Base-by-base conservation (phyloP, 1,140 invertebrate species). In the Nixonia krombeini region DNA sequence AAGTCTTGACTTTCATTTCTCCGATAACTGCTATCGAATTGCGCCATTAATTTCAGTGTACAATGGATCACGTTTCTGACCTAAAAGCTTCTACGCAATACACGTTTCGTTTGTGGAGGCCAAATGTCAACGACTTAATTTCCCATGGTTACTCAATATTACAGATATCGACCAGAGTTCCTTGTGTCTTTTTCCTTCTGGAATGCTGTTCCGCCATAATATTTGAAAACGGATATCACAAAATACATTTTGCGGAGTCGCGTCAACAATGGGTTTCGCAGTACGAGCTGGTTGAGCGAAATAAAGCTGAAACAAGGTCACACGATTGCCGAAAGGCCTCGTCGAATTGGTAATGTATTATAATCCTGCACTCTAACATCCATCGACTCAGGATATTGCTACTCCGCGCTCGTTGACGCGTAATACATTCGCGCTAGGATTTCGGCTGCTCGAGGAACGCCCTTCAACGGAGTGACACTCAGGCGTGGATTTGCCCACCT, bases 321-420 rank as follows among this genome's bases (percentile, higher is more conserved):
- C 76, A 74, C 25, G 59, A 46, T 52, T 71, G 70, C 56, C 51
- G 49, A 49, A 74, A 69, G 53, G 71, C 78, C 76, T 81, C 79
- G 75, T 81, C 75, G 83, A 85, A 85, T 85, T 83, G 81, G 79
- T 85, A 85, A 85, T 84, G 80, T 85, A 84, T 84, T 84, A 81
- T 82, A 85, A 84, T 85, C 76, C 70, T 65, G 70, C 71, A 73
- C 77, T 78, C 69, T 73, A 75, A 76, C 79, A 77, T 72, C 75
- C 53, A 72, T 65, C 70, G 72, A 76, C 74, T 76, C 83, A 85
- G 83, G 83, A 85, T 85, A 85, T 85, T 85, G 82, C 83, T 85
- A 85, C 83, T 85, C 75, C 65, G 78, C 33, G 69, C 68, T 83
- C 83, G 78, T 83, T 84, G 81, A 84, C 81, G 83, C 83, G 83